Conservation (phyloP, 92 coral and sea anemone species). For the Parazoanthus atlanticus region DNA sequence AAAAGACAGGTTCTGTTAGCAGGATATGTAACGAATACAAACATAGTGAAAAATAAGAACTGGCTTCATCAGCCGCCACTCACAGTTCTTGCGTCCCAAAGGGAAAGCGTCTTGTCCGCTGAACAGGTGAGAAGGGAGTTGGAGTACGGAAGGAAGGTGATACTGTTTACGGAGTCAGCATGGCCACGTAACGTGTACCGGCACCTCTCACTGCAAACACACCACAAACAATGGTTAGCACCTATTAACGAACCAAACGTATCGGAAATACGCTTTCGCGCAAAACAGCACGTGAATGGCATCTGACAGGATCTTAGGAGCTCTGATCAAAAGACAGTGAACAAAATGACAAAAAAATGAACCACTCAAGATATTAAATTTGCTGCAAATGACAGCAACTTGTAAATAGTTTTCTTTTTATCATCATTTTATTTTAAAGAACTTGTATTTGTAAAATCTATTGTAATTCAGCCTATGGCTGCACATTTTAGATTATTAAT, state of each 20-base stretch:
- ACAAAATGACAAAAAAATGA: neutral
- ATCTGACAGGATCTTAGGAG: neutral
- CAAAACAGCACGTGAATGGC: neutral
- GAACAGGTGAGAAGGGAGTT: conserved; percentile 95
- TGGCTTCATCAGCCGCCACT: conserved; percentile 1
- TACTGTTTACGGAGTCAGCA: conserved; percentile 98
- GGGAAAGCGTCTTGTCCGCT: conserved; percentile 97
- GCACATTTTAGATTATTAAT: too few relatives aligned
- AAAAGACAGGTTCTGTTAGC: too few relatives aligned
- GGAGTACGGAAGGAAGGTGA: conserved; percentile 89
- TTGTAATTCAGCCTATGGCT: too few relatives aligned
- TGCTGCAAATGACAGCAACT: too few relatives aligned
- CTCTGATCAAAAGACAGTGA: neutral
- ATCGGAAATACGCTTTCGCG: neutral
- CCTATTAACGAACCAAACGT: neutral
- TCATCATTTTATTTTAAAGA: too few relatives aligned
- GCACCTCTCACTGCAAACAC: conserved; percentile 86
- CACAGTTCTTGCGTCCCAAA: conserved; percentile 99
- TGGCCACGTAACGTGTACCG: conserved; percentile 98
- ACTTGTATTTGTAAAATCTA: too few relatives aligned
- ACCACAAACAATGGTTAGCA: neutral
- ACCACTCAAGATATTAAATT: too few relatives aligned
- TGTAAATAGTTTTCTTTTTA: too few relatives aligned
- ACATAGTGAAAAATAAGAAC: neutral
- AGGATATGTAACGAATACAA: neutral